Percentiles rank a stretch among this genome's conserved stretches.
These are phyloP conservation scores for Champsocephalus esox DNA, from an alignment of 2,797 vertebrate species.

Conservation along the genomic window DNA sequence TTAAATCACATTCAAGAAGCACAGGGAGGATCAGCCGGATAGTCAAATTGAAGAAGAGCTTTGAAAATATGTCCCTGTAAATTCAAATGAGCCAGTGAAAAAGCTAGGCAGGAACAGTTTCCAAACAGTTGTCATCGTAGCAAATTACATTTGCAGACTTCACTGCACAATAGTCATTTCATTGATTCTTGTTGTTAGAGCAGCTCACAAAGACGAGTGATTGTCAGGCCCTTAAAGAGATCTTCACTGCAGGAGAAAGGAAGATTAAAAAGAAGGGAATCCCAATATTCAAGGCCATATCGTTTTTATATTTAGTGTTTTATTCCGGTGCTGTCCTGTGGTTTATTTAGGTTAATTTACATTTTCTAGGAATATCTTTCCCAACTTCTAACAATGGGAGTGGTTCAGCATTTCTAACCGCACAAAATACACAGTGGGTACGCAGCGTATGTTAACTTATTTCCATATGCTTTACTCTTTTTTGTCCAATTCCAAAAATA, in stretches of 20 bases:
- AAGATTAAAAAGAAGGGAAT: constrained; percentile 2
- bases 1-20: constrained; percentile 40
- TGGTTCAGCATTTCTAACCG: neutral
- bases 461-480: neutral
- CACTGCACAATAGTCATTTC: constrained; percentile 8
- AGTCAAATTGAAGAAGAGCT: constrained; percentile 15
- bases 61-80: constrained; percentile 29
- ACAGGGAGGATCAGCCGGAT: neutral
- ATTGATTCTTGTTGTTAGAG: constrained; percentile 10
- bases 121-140: neutral
- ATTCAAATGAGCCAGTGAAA: constrained; percentile 27
- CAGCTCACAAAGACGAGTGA: constrained; percentile 16
- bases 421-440: neutral
- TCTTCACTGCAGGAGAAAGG: constrained; percentile 7
- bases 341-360: neutral
- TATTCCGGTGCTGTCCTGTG: neutral
- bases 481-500: neutral
- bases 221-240: neutral
- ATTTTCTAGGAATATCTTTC: neutral
- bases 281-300: neutral
- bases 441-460: neutral
- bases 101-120: constrained; percentile 1
- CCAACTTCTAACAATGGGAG: neutral
- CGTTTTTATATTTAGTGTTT: neutral
- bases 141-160: constrained; percentile 24